Evolutionary conservation across 2,888 invertebrate genomes (phyloP).

Genomic region (Lasioglossum figueresi): DNA sequence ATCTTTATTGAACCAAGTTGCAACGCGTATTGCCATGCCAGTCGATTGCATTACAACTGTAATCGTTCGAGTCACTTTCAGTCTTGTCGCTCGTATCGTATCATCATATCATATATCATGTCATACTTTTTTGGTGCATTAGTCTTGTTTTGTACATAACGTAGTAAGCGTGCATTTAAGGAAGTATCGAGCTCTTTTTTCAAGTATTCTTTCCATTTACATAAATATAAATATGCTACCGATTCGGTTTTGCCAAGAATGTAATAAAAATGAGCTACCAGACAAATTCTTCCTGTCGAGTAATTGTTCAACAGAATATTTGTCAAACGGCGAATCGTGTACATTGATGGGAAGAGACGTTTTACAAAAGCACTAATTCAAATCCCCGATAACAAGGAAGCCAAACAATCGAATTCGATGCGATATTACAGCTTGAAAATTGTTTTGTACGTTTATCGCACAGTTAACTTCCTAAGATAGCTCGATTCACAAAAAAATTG

Average conservation of each 20-base stretch:
- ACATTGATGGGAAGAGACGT: not conserved
- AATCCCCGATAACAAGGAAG: constrained; percentile 28
- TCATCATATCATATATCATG: not conserved
- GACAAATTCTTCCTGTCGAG: constrained; percentile 1
- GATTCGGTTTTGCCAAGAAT: constrained; percentile 47
- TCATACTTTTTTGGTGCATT: constrained; percentile 30
- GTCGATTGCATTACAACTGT: not conserved
- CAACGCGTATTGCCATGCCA: not conserved
- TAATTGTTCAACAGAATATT: not conserved
- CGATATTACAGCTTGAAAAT: constrained; percentile 9
- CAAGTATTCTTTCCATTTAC: constrained; percentile 54
- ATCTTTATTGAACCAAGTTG: not conserved
- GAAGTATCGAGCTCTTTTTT: constrained; percentile 27
- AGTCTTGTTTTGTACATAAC: constrained; percentile 47
- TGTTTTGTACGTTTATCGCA: constrained; percentile 49
- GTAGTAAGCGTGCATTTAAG: constrained; percentile 52
- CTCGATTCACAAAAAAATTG: constrained; percentile 28
- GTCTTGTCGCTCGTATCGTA: constrained; percentile 15
- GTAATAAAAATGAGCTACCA: constrained; percentile 34
- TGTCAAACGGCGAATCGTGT: not conserved
- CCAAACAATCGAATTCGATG: constrained; percentile 30
- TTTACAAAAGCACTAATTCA: not conserved
- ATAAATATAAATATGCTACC: constrained; percentile 25
- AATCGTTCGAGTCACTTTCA: constrained; percentile 29
- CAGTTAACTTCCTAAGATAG: constrained; percentile 44